Evolutionary conservation across 2,113 vertebrate genomes (phyloP).

Genomic region (Saguinus midas): DNA sequence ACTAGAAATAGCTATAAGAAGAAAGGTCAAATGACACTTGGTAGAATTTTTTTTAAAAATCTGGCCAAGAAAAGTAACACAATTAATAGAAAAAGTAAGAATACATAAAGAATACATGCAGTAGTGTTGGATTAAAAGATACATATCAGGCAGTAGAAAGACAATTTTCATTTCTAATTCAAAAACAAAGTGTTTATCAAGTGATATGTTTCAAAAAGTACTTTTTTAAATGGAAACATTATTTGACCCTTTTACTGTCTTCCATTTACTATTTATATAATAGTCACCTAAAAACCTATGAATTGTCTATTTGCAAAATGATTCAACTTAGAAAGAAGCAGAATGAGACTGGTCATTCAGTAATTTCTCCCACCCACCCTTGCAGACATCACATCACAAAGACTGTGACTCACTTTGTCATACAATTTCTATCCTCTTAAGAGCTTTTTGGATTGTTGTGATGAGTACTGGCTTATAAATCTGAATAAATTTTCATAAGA

Average conservation of each 20-base stretch:
- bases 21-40: neutral
- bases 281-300: neutral
- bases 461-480: slow-evolving; percentile 26
- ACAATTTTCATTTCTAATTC: neutral
- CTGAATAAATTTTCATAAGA: neutral
- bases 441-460: slow-evolving; percentile 18
- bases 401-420: slow-evolving; percentile 61
- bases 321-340: slow-evolving; percentile 62
- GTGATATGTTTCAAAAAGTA: neutral
- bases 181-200: neutral
- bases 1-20: neutral
- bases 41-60: neutral
- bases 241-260: neutral
- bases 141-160: neutral
- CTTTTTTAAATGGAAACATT: neutral
- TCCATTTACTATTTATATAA: slow-evolving; percentile 12
- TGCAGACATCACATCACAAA: slow-evolving; percentile 77
- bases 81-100: neutral
- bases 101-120: neutral
- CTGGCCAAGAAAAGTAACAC: neutral
- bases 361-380: slow-evolving; percentile 53
- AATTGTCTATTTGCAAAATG: slow-evolving; percentile 69
- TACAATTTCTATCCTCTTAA: slow-evolving; percentile 1
- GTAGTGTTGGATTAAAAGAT: neutral
- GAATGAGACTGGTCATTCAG: slow-evolving; percentile 32